These are phyloP conservation scores for Montipora cactus DNA, from an alignment of 64 coral and sea anemone genomes.

Conservation along the genomic window DNA sequence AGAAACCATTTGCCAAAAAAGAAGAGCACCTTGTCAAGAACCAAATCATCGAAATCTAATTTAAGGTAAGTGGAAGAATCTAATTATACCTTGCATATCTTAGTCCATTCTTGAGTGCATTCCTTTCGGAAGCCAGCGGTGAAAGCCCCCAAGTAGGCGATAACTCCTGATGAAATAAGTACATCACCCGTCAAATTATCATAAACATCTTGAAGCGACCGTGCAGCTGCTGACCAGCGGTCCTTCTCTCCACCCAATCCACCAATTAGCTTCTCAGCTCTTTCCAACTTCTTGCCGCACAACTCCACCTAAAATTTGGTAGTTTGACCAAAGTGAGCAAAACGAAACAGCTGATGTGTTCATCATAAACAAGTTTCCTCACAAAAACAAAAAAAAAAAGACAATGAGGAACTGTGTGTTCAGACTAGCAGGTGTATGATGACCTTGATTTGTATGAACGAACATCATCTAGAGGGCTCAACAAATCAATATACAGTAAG, in stretches of 20 bases:
- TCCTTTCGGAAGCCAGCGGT: conserved; percentile 96
- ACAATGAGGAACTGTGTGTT: too few species aligned
- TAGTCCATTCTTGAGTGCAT: conserved; percentile 94
- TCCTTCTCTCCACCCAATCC: conserved; percentile 99
- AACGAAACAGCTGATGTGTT: not conserved
- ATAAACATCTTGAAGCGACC: conserved; percentile 88
- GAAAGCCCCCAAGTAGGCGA: conserved; percentile 98
- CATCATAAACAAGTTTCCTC: too few species aligned
- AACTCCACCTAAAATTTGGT: conserved; percentile 82
- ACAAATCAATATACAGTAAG: too few species aligned
- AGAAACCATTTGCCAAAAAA: too few species aligned
- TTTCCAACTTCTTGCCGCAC: conserved; percentile 95
- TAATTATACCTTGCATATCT: conserved; percentile 84
- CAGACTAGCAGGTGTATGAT: too few species aligned
- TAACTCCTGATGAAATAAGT: conserved; percentile 97
- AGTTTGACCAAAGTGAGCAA: not conserved
- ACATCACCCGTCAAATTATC: conserved; percentile 99
- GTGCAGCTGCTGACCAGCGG: conserved; percentile 94
- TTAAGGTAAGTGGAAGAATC: not conserved
- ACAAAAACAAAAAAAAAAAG: too few species aligned
- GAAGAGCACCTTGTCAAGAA: too few species aligned
- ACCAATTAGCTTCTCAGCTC: conserved; percentile 97
- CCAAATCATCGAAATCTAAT: too few species aligned
- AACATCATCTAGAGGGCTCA: too few species aligned
- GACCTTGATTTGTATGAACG: too few species aligned